Base-by-base conservation (phyloP, 1,140 invertebrate species). In the Saccostrea echinata region DNA sequence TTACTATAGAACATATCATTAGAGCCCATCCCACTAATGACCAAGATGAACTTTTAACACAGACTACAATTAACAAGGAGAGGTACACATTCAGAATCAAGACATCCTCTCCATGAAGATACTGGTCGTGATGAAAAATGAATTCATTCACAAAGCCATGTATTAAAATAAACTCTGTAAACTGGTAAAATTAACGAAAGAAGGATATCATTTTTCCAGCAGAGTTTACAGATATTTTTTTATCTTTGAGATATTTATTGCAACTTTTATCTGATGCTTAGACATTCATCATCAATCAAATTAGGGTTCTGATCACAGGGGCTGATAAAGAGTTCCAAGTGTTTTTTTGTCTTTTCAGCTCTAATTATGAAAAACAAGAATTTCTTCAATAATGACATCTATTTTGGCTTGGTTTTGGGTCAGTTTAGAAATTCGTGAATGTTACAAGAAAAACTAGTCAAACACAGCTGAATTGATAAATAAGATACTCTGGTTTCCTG, bases 181-280 rank as follows among this genome's bases (percentile, higher is more conserved):
- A 76, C 68, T 76, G 68, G 68, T 4, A 76, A 76, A 76, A 76
- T 76, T 16, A 76, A 24, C 27, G 68, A 76, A 76, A 76, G 68
- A 76, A 76, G 68, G 24, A 33, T 30, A 76, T 76, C 68, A 76
- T 76, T 76, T 76, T 76, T 76, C 30, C 68, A 76, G 68, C 68
- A 24, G 27, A 76, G 68, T 76, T 76, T 76, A 30, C 68, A 76
- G 27, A 76, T 76, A 30, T 30, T 76, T 76, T 76, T 76, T 76
- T 76, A 76, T 76, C 68, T 76, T 76, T 76, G 68, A 76, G 68
- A 76, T 76, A 76, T 76, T 76, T 76, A 76, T 76, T 76, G 68
- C 68, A 76, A 76, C 68, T 27, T 33, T 76, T 76, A 76, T 76
- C 68, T 30, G 68, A 76, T 27, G 13, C 12, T 33, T 76, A 76